phyloP scores from a whole-genome alignment of 2,113 vertebrate species.

The Tupaia chinensis region DNA sequence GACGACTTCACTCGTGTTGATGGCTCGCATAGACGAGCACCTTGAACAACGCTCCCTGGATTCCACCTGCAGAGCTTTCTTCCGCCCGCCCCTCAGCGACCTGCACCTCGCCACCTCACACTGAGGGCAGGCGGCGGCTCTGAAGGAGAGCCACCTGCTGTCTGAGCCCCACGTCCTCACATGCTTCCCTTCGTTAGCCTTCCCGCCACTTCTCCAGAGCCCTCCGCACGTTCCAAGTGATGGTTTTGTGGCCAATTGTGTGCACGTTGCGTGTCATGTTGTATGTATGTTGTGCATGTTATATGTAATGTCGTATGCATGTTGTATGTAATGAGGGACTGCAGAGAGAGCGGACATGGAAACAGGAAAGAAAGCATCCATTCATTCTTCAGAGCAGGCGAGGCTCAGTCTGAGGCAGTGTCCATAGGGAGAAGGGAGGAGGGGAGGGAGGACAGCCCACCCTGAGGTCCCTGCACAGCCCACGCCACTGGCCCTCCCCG shows the following conservation, averaged over 20 bases:
- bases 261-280: rapidly evolving
- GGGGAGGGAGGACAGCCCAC: too few relatives aligned
- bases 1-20: not conserved
- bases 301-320: too few relatives aligned
- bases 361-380: rapidly evolving
- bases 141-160: rapidly evolving
- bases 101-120: too few relatives aligned
- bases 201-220: too few relatives aligned
- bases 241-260: too few relatives aligned
- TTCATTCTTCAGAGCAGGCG: not conserved
- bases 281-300: rapidly evolving
- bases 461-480: not conserved
- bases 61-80: not conserved
- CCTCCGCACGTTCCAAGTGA: rapidly evolving
- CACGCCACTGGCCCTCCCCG: not conserved
- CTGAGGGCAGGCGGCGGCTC: rapidly evolving
- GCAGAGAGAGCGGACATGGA: rapidly evolving
- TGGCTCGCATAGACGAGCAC: rapidly evolving
- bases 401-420: not conserved
- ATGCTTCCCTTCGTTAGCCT: not conserved
- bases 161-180: rapidly evolving
- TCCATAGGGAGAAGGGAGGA: rapidly evolving
- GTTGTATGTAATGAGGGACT: rapidly evolving
- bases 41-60: too few relatives aligned
- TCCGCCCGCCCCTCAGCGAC: too few relatives aligned